These are phyloP conservation scores for Strigamia maritima DNA, from an alignment of 2,888 invertebrate genomes.

Conservation along the genomic window DNA sequence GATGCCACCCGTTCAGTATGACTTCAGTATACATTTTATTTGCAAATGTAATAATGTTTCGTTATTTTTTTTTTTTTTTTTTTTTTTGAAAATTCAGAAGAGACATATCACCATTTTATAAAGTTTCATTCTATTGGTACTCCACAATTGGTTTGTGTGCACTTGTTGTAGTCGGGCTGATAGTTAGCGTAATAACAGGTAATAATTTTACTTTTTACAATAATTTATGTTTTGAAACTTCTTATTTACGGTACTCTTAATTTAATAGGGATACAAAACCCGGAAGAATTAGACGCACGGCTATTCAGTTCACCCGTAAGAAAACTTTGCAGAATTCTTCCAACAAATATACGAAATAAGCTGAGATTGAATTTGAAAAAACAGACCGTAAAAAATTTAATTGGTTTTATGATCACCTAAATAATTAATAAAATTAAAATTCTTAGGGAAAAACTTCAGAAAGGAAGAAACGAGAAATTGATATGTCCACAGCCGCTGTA, in stretches of 20 bases:
- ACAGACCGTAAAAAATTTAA: not conserved
- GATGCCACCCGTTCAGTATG: not conserved
- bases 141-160: constrained; percentile 9
- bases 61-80: not conserved
- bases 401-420: no score
- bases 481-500: not conserved
- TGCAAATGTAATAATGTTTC: not conserved
- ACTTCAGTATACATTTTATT: not conserved
- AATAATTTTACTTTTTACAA: not conserved
- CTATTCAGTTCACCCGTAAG: not conserved
- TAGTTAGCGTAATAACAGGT: constrained; percentile 29
- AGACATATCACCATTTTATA: constrained; percentile 20
- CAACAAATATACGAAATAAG: not conserved
- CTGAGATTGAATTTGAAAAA: not conserved
- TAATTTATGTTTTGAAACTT: not conserved
- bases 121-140: constrained; percentile 36
- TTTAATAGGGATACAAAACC: not conserved
- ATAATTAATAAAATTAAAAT: not conserved
- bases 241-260: not conserved
- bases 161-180: not conserved
- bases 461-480: not conserved
- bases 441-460: not conserved
- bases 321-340: not conserved
- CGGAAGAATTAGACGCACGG: constrained; percentile 7
- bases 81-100: not conserved